Evolutionary conservation across 2,888 invertebrate species (phyloP).

Genomic region (Drosophila lutescens): DNA sequence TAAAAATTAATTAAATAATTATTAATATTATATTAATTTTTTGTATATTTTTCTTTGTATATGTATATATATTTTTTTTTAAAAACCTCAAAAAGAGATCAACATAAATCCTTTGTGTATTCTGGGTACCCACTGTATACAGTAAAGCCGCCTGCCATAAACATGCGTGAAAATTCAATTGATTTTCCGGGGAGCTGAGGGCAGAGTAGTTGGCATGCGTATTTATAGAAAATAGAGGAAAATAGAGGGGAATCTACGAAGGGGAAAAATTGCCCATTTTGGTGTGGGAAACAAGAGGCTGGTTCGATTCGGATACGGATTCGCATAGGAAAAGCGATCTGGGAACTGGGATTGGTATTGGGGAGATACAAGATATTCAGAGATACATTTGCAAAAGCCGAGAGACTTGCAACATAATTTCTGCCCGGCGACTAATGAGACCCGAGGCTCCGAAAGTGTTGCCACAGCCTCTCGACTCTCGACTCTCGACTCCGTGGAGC

Average conservation of each 20-base stretch:
- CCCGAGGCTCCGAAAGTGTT: slow-evolving; percentile 23
- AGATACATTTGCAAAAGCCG: slow-evolving; percentile 16
- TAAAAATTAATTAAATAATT: too few relatives aligned
- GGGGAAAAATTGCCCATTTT: slow-evolving; percentile 59
- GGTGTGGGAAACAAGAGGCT: slow-evolving; percentile 63
- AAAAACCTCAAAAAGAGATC: too few relatives aligned
- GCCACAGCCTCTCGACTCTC: slow-evolving; percentile 2
- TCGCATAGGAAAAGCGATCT: slow-evolving; percentile 7
- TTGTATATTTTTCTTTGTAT: too few relatives aligned
- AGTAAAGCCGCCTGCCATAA: slow-evolving; percentile 24
- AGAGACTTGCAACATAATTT: slow-evolving; percentile 51
- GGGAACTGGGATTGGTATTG: slow-evolving; percentile 6
- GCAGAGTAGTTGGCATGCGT: slow-evolving; percentile 51
- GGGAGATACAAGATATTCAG: slow-evolving; percentile 12
- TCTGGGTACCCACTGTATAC: slow-evolving; percentile 18
- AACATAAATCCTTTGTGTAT: not conserved
- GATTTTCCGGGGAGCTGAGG: slow-evolving; percentile 56
- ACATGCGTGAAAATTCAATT: slow-evolving; percentile 79
- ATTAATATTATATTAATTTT: too few relatives aligned
- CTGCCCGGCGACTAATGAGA: slow-evolving; percentile 37
- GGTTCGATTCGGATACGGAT: slow-evolving; percentile 7
- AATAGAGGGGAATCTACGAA: slow-evolving; percentile 27
- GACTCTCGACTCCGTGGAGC: not conserved
- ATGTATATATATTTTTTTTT: too few relatives aligned
- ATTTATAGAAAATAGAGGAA: slow-evolving; percentile 62